These are phyloP conservation scores for Deilephila elpenor DNA, from an alignment of 2,888 invertebrate species.

Conservation along the genomic window DNA sequence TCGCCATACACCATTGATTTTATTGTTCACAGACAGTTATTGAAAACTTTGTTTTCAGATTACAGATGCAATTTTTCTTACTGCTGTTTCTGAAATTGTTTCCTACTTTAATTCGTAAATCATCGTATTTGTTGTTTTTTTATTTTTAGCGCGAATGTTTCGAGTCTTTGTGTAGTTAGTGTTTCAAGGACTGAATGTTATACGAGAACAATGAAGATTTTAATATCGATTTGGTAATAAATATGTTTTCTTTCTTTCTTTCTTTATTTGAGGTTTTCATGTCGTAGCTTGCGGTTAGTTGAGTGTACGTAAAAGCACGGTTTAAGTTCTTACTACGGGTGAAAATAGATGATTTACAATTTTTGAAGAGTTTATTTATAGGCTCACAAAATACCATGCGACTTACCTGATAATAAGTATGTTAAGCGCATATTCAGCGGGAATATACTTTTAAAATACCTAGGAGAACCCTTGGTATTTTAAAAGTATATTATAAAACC, in stretches of 20 bases:
- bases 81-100: not conserved
- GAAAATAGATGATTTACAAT: no score
- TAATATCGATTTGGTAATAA: not conserved
- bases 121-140: conserved; percentile 4
- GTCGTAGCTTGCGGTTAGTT: not conserved
- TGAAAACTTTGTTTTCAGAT: not conserved
- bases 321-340: not conserved
- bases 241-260: not conserved
- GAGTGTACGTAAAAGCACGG: not conserved
- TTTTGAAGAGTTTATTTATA: no score
- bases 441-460: no score
- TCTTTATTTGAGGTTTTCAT: no score
- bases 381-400: no score
- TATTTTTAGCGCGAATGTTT: not conserved
- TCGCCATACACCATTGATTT: conserved; percentile 7
- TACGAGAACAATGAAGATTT: not conserved
- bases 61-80: not conserved
- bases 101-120: not conserved
- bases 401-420: no score
- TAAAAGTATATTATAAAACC: no score
- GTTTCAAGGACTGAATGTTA: not conserved
- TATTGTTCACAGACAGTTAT: not conserved
- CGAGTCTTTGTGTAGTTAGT: conserved; percentile 1
- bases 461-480: no score
- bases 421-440: no score